Evolutionary conservation across 2,888 invertebrate species (phyloP), one percentile per base, ranked within the genome.

Genomic region (Cephalotes varians): DNA sequence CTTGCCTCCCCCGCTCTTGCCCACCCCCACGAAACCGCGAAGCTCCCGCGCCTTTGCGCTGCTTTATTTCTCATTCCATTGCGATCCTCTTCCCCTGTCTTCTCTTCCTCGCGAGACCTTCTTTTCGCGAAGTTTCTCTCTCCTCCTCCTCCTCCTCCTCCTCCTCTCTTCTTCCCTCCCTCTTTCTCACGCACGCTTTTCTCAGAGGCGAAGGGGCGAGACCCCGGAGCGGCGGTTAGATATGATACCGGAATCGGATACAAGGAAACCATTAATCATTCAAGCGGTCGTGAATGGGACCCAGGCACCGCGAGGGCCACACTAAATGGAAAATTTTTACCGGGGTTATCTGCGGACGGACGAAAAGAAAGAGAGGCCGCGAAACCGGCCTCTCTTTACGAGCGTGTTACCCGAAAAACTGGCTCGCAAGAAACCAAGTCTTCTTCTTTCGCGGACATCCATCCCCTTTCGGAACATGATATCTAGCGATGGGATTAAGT

Each of bases 181-280:
- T 64, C 25, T 47, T 37, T n/a, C 21, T 7, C n/a, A 10, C 25
- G 18, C 21, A 18, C 47, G 40, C 37, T 73, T 74, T 81, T 67
- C 77, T 54, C 64, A 37, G 54, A 34, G 77, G 40, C 60, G 37
- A 81, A 76, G 74, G 58, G 47, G 67, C 58, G 82, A 81, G 79
- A 81, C 47, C 49, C 69, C 54, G 51, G 21, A 9, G 47, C 65
- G 79, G 18, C 81, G 81, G 77, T 79, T 71, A 84, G 65, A 89
- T 84, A 87, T 81, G 90, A 91, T 92, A 92, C 88, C 91, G 92
- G 88, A 91, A 92, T 91, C 90, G 91, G 89, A 92, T 91, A 92
- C 90, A 91, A 90, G 91, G 89, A 91, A 92, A 90, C 88, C 88
- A 91, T 92, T 90, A 91, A 90, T 93, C 91, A 91, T 65, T 81